A percentile compares a stretch with the other conserved stretches of the same genome.
phyloP scores from a whole-genome alignment of 2,113 vertebrate genomes.

The Taxidea taxus region DNA sequence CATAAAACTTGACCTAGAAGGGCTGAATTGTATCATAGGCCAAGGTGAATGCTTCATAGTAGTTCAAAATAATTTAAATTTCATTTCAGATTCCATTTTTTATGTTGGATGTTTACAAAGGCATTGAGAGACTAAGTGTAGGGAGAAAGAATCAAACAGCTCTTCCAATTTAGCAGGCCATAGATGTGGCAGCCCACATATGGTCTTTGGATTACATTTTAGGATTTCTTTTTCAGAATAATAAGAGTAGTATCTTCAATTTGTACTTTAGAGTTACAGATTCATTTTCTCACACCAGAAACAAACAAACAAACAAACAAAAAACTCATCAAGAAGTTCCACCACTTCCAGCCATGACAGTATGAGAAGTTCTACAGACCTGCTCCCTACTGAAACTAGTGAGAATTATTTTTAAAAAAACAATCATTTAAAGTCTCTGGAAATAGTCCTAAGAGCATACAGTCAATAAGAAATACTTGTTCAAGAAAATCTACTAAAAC shows the following conservation, averaged over 20 bases:
- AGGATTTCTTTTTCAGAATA: neutral
- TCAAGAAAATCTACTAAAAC: constrained; percentile 16
- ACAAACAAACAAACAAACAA: neutral
- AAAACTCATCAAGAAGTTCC: neutral
- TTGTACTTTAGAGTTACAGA: neutral
- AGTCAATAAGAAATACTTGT: neutral
- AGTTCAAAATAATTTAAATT: constrained; percentile 34
- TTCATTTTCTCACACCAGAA: constrained; percentile 15
- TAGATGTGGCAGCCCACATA: neutral
- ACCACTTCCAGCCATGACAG: neutral
- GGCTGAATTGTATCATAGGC: neutral
- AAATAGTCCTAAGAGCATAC: neutral
- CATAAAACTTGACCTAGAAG: neutral
- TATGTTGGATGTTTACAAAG: neutral
- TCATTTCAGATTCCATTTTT: constrained; percentile 37
- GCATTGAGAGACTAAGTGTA: neutral
- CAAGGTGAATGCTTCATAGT: constrained; percentile 20
- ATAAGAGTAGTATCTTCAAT: neutral
- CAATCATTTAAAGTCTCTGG: neutral
- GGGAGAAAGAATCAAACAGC: neutral
- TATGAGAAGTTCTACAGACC: neutral
- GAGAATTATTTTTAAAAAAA: neutral
- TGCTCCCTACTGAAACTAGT: neutral
- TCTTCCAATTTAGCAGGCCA: neutral
- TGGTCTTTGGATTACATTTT: neutral